These are phyloP conservation scores for Gymnarchus niloticus DNA, from an alignment of 2,113 vertebrate genomes.

Conservation along the genomic window DNA sequence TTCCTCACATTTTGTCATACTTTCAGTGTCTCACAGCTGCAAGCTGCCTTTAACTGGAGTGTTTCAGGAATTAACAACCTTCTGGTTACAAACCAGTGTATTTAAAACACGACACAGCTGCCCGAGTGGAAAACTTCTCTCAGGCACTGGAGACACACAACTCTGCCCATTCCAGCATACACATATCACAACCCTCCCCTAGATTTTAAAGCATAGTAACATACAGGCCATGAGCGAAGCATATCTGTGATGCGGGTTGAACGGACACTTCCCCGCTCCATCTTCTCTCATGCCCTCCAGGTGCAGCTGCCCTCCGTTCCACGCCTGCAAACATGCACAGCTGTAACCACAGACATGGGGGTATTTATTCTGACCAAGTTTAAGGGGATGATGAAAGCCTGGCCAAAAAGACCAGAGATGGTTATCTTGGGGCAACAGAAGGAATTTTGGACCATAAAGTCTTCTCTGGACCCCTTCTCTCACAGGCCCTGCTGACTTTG, in stretches of 20 bases:
- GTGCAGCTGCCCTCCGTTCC: constrained; percentile 41
- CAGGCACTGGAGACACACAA: neutral
- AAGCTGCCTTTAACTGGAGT: neutral
- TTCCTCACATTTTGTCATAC: no score
- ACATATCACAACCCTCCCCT: neutral
- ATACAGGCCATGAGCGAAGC: constrained; percentile 63
- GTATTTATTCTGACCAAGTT: neutral
- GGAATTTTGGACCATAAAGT: no score
- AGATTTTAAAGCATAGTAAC: neutral
- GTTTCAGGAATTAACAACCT: neutral
- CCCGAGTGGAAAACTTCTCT: no score
- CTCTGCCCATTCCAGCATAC: neutral
- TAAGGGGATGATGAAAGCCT: neutral
- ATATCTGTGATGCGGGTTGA: constrained; percentile 62
- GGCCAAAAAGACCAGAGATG: neutral
- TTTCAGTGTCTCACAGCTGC: neutral
- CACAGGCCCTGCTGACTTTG: no score
- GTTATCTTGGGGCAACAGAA: no score
- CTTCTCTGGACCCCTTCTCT: no score
- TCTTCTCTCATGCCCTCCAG: constrained; percentile 52
- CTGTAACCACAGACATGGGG: neutral
- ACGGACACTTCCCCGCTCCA: constrained; percentile 67
- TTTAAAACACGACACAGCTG: neutral
- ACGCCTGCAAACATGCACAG: constrained; percentile 43
- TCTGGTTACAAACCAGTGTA: neutral